Evolutionary conservation across 1,140 invertebrate genomes (phyloP).

Genomic region (Lethocerus indicus): DNA sequence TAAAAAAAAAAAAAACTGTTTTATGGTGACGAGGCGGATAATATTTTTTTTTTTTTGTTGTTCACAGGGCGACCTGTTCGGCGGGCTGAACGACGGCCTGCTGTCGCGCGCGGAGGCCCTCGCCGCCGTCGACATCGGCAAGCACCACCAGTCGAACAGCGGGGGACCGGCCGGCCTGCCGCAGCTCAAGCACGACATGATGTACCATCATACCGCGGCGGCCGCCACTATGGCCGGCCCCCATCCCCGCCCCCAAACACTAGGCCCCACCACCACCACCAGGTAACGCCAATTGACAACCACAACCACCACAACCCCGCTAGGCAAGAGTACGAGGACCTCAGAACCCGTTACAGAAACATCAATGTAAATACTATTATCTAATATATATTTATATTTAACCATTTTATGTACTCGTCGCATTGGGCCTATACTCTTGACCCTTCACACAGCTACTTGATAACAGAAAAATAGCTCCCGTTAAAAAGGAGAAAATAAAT

Average conservation of each 20-base stretch:
- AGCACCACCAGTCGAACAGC: conserved; percentile 41
- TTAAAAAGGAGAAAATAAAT: too few species aligned
- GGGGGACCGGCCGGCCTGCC: conserved; percentile 32
- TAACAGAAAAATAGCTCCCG: too few species aligned
- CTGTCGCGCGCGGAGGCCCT: conserved; percentile 83
- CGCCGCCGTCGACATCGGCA: conserved; percentile 79
- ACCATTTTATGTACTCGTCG: too few species aligned
- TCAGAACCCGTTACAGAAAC: too few species aligned
- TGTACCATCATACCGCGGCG: conserved; percentile 78
- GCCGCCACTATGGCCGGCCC: conserved; percentile 37
- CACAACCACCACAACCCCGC: too few species aligned
- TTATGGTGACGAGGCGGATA: background rate
- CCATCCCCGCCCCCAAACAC: conserved; percentile 27
- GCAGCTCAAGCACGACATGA: conserved; percentile 84
- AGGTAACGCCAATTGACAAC: too few species aligned
- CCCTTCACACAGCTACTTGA: too few species aligned
- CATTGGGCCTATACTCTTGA: too few species aligned
- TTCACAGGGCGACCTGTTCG: conserved; percentile 79
- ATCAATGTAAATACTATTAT: too few species aligned
- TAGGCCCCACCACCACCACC: conserved; percentile 46
- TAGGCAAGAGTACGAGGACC: too few species aligned
- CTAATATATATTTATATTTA: too few species aligned
- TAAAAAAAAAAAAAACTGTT: background rate
- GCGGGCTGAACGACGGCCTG: conserved; percentile 73
- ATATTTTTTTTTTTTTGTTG: too few species aligned